Percentiles rank a stretch among this genome's conserved stretches.
Evolutionary conservation across 2,113 vertebrate genomes (phyloP).

Genomic region (Prochilodus magdalenae): DNA sequence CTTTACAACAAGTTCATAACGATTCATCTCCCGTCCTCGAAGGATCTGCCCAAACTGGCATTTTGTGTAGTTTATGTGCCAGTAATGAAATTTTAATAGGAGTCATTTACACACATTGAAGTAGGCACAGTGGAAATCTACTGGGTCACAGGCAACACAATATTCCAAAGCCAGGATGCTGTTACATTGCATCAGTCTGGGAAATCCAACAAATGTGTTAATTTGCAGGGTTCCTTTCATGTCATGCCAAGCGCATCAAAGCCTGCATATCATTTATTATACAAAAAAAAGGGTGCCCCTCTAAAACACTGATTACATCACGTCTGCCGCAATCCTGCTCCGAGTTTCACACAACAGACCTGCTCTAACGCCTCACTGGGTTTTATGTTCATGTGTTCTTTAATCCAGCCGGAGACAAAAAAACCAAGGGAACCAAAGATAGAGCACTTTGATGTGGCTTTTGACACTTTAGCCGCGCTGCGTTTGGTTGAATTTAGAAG

Average conservation of each 20-base stretch:
- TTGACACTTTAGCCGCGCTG: conserved; percentile 55
- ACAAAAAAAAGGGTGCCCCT: conserved; percentile 48
- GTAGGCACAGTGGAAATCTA: conserved; percentile 42
- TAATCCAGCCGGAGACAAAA: conserved; percentile 63
- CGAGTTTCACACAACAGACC: conserved; percentile 45
- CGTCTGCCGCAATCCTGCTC: conserved; percentile 51
- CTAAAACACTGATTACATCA: conserved; percentile 65
- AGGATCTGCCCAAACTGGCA: conserved; percentile 38
- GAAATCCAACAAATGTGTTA: conserved; percentile 58
- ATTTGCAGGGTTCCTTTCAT: conserved; percentile 53
- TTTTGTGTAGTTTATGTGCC: conserved; percentile 51
- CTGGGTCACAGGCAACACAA: conserved; percentile 46
- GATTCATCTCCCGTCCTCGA: conserved; percentile 25
- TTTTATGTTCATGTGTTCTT: conserved; percentile 61
- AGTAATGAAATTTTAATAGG: conserved; percentile 61
- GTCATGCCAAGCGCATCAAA: conserved; percentile 55
- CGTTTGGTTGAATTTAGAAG: conserved; percentile 61
- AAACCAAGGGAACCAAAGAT: conserved; percentile 66
- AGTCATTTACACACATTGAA: conserved; percentile 50
- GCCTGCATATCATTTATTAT: conserved; percentile 53
- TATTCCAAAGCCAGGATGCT: conserved; percentile 40
- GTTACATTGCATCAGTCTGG: conserved; percentile 53
- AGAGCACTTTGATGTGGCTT: conserved; percentile 62
- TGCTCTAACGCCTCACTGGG: conserved; percentile 57
- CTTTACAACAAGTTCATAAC: conserved; percentile 42